These are phyloP conservation scores for Xiphophorus hellerii DNA, from an alignment of 2,113 vertebrate genomes.

Conservation along the genomic window DNA sequence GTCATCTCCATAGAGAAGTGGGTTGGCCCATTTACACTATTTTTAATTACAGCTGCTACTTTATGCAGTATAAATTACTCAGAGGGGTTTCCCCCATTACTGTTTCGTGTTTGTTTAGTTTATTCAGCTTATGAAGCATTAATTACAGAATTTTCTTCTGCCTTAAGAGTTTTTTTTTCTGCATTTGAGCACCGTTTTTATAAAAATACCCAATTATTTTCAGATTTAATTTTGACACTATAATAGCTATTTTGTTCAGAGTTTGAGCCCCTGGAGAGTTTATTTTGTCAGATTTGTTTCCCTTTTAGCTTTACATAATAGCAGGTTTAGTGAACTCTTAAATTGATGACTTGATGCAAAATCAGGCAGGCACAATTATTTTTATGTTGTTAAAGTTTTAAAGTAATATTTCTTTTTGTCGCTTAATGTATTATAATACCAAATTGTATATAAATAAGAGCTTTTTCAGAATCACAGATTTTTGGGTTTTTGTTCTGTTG, in stretches of 20 bases:
- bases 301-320: not conserved
- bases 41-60: slow-evolving; percentile 40
- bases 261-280: not conserved
- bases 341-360: not conserved
- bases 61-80: slow-evolving; percentile 29
- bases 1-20: slow-evolving; percentile 50
- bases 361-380: not conserved
- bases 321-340: not conserved
- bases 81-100: slow-evolving; percentile 31
- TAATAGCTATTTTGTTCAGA: not conserved
- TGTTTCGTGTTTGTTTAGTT: slow-evolving; percentile 34
- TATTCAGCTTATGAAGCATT: slow-evolving; percentile 13
- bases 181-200: too few species aligned
- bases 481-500: slow-evolving; percentile 6
- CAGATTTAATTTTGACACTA: not conserved
- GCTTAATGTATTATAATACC: slow-evolving; percentile 22
- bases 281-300: slow-evolving; percentile 2
- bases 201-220: not conserved
- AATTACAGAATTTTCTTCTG: slow-evolving; percentile 48
- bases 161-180: not conserved
- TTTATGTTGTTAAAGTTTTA: slow-evolving; percentile 4
- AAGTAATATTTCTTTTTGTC: not conserved
- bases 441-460: slow-evolving; percentile 17
- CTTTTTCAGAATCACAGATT: slow-evolving; percentile 28
- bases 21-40: slow-evolving; percentile 44